A percentile compares a stretch with the other conserved stretches of the same genome.
phyloP scores from a whole-genome alignment of 2,888 invertebrate species.

The Morinoia aosen region DNA sequence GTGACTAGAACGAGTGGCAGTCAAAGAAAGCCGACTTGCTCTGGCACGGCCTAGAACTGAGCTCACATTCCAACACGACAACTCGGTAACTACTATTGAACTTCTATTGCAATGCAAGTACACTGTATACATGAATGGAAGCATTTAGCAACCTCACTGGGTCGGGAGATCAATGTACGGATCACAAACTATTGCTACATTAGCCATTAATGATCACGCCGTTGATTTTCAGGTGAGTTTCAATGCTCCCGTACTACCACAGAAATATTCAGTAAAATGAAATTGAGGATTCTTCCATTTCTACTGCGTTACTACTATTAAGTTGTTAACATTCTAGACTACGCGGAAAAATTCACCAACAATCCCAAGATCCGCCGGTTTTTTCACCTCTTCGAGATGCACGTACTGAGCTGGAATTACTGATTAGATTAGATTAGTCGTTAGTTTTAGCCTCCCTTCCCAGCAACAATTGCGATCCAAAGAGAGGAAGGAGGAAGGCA shows the following conservation, averaged over 20 bases:
- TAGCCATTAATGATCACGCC: neutral
- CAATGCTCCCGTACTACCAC: neutral
- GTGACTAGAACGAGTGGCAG: neutral
- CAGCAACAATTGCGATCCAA: too few species aligned
- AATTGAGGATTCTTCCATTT: neutral
- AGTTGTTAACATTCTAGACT: neutral
- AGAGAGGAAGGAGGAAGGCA: too few species aligned
- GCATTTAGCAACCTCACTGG: neutral
- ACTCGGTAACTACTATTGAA: neutral
- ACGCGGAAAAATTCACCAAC: neutral
- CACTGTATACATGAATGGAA: neutral
- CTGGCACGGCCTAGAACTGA: neutral
- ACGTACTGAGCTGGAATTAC: neutral
- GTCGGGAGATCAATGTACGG: neutral
- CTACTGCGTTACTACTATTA: neutral
- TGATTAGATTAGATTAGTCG: too few species aligned
- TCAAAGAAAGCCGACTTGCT: neutral
- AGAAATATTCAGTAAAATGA: neutral
- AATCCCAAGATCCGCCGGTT: neutral
- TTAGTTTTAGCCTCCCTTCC: too few species aligned
- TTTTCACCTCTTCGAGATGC: neutral
- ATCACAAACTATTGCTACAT: neutral
- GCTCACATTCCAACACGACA: neutral
- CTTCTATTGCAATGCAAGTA: neutral
- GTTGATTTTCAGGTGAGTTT: neutral